Conservation (phyloP, 2,888 invertebrate species). For the Aphidius colemani region DNA sequence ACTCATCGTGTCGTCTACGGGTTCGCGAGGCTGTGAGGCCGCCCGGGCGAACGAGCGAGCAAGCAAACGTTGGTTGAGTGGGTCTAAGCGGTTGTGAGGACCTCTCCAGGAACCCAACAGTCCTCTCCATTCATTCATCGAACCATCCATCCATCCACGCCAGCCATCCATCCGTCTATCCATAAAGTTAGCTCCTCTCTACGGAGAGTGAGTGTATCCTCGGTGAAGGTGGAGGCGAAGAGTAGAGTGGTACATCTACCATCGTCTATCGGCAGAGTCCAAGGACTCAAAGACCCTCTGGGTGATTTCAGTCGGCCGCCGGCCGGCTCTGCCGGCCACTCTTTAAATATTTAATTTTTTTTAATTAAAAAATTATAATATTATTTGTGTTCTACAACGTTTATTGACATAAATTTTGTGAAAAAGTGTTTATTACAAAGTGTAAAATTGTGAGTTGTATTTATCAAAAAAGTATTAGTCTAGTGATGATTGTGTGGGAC, state of each 20-base stretch:
- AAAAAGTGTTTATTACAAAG: conserved; percentile 1
- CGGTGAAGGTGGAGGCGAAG: conserved; percentile 55
- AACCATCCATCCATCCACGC: conserved; percentile 43
- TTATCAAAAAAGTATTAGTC: background rate
- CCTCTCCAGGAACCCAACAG: conserved; percentile 61
- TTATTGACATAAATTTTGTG: conserved; percentile 1
- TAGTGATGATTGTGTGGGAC: background rate
- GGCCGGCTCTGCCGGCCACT: conserved; percentile 59
- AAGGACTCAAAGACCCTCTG: conserved; percentile 56
- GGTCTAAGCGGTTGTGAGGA: conserved; percentile 61
- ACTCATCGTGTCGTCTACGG: conserved; percentile 58
- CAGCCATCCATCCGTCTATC: conserved; percentile 48
- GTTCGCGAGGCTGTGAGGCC: conserved; percentile 44
- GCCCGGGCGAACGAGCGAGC: conserved; percentile 47
- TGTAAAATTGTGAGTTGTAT: no score
- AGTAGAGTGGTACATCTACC: conserved; percentile 56
- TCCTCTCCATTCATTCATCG: conserved; percentile 55
- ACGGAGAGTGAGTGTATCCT: conserved; percentile 46
- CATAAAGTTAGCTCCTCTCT: conserved; percentile 41
- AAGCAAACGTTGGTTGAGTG: conserved; percentile 54
- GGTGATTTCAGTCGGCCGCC: conserved; percentile 59
- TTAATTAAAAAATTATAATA: conserved; percentile 19
- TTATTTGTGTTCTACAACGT: background rate
- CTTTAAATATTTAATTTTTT: conserved; percentile 30
- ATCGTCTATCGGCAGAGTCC: conserved; percentile 55